Evolutionary conservation across 2,888 invertebrate species (phyloP), one percentile per base, ranked within the genome.

Genomic region (Exephanes ischioxanthus): DNA sequence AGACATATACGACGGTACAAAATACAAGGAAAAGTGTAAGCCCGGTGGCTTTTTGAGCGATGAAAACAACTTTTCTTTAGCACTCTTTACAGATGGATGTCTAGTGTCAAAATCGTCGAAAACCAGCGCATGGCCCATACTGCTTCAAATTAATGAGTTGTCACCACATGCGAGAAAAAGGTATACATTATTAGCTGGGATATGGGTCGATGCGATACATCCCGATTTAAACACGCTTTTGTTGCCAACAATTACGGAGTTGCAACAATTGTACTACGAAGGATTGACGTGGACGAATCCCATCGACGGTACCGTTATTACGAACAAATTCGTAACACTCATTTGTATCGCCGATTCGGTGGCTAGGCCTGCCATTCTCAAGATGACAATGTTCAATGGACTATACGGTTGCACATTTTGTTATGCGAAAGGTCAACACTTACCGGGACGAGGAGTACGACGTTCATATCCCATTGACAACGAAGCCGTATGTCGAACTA

Each of bases 1-100:
- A 77, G 86, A 84, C 53, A 73, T 86, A 3, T 86, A 77, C 48
- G 84, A 86, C 45, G 83, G 83, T 7, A 22, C 63, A 16, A 61
- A 67, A n/a, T 86, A 86, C 41, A 19, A 26, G 14, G 41, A 61
- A 66, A 30, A 81, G 11, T 16, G 66, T 41, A 30, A 22, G 26
- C 63, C 78, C n/a, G 83, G 83, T 4, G 66, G 76, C 33, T 86
- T 86, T 78, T 72, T 86, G 33, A 14, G 22, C 14, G 71, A 78
- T 61, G 55, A 63, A 1, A 26, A 63, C 16, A 84, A 86, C 63
- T 86, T 61, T 22, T 80, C 83, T 0, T 83, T 84, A 19, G 61
- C 78, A 7, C 4, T 86, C 2, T 81, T 78, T 16, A 84, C 76
- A 0, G 84, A 86, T 48, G 86, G 82, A 61, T 80, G 45, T 3